phyloP scores from a whole-genome alignment of 1,140 invertebrate species.

The Eriocheir sinensis region DNA sequence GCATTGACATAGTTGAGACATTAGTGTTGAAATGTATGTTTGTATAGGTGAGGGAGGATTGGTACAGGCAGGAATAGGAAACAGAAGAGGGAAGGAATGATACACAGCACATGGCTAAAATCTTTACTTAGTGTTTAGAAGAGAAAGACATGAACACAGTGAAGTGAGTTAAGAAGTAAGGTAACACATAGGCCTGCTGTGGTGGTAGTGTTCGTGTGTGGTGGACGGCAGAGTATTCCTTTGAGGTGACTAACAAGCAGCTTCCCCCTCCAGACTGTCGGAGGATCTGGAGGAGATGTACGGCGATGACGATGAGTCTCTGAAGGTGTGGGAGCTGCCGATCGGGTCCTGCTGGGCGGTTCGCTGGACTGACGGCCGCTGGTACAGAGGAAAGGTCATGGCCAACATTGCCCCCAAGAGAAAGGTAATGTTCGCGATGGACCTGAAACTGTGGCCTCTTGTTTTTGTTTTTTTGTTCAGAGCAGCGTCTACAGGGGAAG shows the following conservation, averaged over 20 bases:
- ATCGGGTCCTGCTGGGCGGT: constrained; percentile 55
- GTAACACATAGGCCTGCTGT: background rate
- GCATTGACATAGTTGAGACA: background rate
- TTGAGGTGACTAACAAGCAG: background rate
- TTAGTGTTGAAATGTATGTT: no score
- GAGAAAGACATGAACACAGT: background rate
- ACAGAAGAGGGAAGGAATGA: no score
- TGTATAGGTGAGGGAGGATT: no score
- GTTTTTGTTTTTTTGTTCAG: no score
- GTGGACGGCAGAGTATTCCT: background rate
- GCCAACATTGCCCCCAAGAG: background rate
- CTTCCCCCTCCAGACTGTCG: background rate
- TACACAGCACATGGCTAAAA: no score
- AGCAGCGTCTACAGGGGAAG: no score
- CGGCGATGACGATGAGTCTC: constrained; percentile 45
- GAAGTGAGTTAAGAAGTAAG: background rate
- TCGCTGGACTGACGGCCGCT: constrained; percentile 47
- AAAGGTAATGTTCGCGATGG: constrained; percentile 32
- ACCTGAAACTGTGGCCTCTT: no score
- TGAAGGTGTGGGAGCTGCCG: constrained; percentile 50
- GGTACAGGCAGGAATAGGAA: no score
- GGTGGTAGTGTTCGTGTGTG: background rate
- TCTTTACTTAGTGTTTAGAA: background rate
- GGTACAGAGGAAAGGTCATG: constrained; percentile 44
- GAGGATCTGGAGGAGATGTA: constrained; percentile 27